Evolutionary conservation across 2,113 vertebrate species (phyloP).

Genomic region (Catharus minimus): DNA sequence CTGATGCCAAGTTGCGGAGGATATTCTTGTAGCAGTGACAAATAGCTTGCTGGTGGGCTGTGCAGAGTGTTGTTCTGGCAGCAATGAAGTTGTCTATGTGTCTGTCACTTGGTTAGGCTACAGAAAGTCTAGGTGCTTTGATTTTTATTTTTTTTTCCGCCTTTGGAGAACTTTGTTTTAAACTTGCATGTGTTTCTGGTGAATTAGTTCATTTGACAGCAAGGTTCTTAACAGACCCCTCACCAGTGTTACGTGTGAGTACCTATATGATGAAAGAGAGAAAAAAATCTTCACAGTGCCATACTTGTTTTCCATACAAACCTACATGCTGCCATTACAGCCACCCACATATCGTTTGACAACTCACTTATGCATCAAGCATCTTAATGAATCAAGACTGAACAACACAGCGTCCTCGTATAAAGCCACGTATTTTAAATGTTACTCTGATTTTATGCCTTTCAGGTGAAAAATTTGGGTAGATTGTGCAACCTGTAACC

Average conservation of each 20-base stretch:
- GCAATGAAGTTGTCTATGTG: conserved; percentile 75
- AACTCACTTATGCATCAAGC: conserved; percentile 66
- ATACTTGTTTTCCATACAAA: conserved; percentile 85
- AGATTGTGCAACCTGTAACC: conserved; percentile 20
- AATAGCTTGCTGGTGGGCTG: conserved; percentile 75
- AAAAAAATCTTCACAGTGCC: conserved; percentile 78
- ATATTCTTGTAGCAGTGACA: conserved; percentile 80
- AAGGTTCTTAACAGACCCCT: conserved; percentile 59
- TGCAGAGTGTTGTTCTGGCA: conserved; percentile 77
- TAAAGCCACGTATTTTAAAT: conserved; percentile 66
- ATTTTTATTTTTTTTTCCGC: conserved; percentile 14
- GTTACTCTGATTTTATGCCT: conserved; percentile 47
- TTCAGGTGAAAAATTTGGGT: conserved; percentile 29
- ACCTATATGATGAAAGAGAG: conserved; percentile 72
- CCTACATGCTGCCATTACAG: conserved; percentile 80
- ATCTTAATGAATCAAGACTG: conserved; percentile 77
- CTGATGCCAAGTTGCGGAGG: conserved; percentile 75
- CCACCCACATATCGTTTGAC: conserved; percentile 79
- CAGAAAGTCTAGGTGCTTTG: conserved; percentile 71
- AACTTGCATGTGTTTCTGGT: conserved; percentile 69
- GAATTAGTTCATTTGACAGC: conserved; percentile 64
- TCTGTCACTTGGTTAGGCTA: conserved; percentile 78
- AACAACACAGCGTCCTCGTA: conserved; percentile 51
- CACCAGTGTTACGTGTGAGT: conserved; percentile 64
- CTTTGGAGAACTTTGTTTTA: conserved; percentile 57